Base-by-base conservation (phyloP, 2,888 invertebrate species). In the Fissipunctia ypsillon region DNA sequence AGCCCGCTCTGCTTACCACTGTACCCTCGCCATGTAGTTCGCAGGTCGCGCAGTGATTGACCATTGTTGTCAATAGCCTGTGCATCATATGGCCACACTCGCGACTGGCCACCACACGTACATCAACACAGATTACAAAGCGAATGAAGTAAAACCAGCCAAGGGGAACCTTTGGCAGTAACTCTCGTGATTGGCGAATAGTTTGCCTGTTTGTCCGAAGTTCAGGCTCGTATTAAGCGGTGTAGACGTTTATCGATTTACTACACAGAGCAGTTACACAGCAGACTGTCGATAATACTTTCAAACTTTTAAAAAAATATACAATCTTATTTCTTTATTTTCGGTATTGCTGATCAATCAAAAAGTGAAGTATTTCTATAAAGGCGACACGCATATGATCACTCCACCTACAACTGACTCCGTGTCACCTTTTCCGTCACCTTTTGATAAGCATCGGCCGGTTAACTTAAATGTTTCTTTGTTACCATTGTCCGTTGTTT, bases 401-500 rank as follows among this genome's bases (percentile, higher is more conserved):
- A 38, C 54, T 80, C 75, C 75, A 50, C 56, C 1, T 1, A 43
- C 54, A 54, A n/a, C 4, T 16, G 28, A 35, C 38, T 63, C 69
- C 14, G 48, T 0, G 52, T 10, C n/a, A n/a, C n/a, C n/a, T n/a
- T n/a, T 9, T 4, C 75, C 75, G 43, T 66, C 81, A 69, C 59
- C 60, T 80, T 57, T 57, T 76, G 91, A 90, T 90, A 89, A 89
- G 83, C 84, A 86, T 87, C 90, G 85, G 77, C 76, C 87, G 84
- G 87, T 87, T 82, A 86, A 82, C 76, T 87, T 82, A 84, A 87
- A 87, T 84, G 88, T 86, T 88, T 86, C 90, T 88, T 90, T 90
- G 90, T 90, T 80, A 64, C 80, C 73, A 85, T 87, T 85, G 85
- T 85, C 63, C 84, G 86, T 83, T 85, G 85, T 85, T 85, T 76